A percentile compares a stretch with the other conserved stretches of the same genome.
Evolutionary conservation across 2,113 vertebrate species (phyloP).

Genomic region (Toxotes chatareus): DNA sequence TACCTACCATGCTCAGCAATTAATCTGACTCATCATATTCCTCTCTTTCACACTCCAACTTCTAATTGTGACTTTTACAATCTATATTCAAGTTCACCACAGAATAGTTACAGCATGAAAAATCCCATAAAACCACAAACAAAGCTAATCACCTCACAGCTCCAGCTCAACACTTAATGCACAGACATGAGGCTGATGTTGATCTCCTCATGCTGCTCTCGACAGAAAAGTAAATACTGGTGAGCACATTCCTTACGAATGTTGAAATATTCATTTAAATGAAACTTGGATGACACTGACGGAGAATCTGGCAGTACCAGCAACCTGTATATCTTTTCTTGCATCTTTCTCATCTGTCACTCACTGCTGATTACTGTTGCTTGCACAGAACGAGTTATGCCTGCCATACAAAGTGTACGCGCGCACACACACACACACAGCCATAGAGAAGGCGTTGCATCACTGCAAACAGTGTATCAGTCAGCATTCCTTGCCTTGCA

Average conservation of each 20-base stretch:
- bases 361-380: neutral
- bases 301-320: neutral
- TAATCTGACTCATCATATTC: neutral
- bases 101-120: neutral
- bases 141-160: neutral
- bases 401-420: neutral
- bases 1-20: neutral
- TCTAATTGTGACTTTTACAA: neutral
- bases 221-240: neutral
- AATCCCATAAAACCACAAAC: neutral
- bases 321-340: neutral
- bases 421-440: constrained; percentile 12
- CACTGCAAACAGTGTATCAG: constrained; percentile 31
- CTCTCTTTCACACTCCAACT: neutral
- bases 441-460: constrained; percentile 27
- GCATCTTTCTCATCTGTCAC: constrained; percentile 15
- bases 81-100: neutral
- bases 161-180: neutral
- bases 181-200: neutral
- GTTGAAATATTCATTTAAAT: neutral
- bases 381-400: neutral
- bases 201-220: neutral
- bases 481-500: constrained; percentile 57
- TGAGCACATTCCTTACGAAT: too few relatives aligned
- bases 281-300: neutral